Percentiles rank a stretch among this genome's conserved stretches.
phyloP scores from a whole-genome alignment of 2,888 invertebrate genomes.

The Dione juno region DNA sequence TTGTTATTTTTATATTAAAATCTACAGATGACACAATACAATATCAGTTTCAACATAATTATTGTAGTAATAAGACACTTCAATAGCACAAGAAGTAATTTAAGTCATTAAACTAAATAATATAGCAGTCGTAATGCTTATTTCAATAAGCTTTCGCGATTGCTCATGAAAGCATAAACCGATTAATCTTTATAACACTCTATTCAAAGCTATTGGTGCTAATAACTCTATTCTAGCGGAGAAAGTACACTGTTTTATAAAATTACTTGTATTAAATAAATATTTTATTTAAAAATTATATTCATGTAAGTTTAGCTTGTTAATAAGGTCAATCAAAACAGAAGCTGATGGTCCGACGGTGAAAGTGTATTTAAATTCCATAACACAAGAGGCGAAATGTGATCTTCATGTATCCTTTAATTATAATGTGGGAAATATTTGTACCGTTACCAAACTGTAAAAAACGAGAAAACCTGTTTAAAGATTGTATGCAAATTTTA shows the following conservation, averaged over 20 bases:
- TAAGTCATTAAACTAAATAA: slow-evolving; percentile 14
- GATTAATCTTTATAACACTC: slow-evolving; percentile 53
- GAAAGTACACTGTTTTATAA: slow-evolving; percentile 34
- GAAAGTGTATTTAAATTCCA: slow-evolving; percentile 18
- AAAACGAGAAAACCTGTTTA: slow-evolving; percentile 13
- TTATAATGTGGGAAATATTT: slow-evolving; percentile 3
- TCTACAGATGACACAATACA: neutral
- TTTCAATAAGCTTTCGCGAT: slow-evolving; percentile 29
- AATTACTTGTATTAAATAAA: neutral
- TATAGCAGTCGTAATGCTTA: slow-evolving; percentile 19
- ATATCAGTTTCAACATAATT: neutral
- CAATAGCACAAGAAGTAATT: neutral
- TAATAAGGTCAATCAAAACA: slow-evolving; percentile 12
- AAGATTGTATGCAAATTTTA: slow-evolving; percentile 15
- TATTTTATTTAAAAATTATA: neutral
- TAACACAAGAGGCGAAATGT: slow-evolving; percentile 16
- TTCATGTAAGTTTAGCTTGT: neutral
- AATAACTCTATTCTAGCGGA: slow-evolving; percentile 52
- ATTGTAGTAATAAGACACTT: neutral
- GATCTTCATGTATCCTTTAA: slow-evolving; percentile 21
- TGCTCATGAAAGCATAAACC: slow-evolving; percentile 49
- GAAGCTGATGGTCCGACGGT: neutral
- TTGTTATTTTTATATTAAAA: neutral
- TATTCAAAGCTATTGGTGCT: slow-evolving; percentile 41
- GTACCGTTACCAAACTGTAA: slow-evolving; percentile 16